Base-by-base conservation (phyloP, 2,888 invertebrate genomes). In the Rhingia campestris region DNA sequence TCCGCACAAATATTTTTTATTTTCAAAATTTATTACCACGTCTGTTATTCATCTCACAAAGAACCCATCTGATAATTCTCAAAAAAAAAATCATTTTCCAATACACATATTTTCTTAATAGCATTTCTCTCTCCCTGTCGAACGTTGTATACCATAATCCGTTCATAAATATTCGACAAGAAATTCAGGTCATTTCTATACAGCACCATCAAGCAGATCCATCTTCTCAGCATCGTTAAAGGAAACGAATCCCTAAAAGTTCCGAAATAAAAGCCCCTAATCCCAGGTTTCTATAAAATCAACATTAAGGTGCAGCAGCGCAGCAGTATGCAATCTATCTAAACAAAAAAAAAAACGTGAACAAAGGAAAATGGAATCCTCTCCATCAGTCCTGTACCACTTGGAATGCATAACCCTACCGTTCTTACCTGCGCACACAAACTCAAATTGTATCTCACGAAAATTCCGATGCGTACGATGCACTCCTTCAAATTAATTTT, bases 401-500 rank as follows among this genome's bases (percentile, higher is more conserved):
- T 63, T 51, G 59, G 53, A 53, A 72, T 66, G 37, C 59, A 72
- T 64, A 43, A 14, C 56, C 67, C 54, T 51, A 9, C 35, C 41
- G 32, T 35, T 35, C 35, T 47, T 2, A 22, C 9, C 5, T 1
- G 32, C 74, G 80, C 22, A n/a, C 12, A 9, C 39, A 30, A 9
- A 1, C 3, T 4, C 3, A n/a, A 1, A 51, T 39, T 66, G 14
- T 53, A 35, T 73, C 53, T 58, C 61, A 67, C 39, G 59, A 7
- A 61, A 67, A 80, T 80, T 80, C 80, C 73, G 37, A 43, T 35
- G 66, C 61, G 67, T 74, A 59, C 64, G 59, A 41, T 66, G 53
- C 53, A 45, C 72, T 72, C 66, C 66, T 79, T 73, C 14, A 61
- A 79, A 79, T 56, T 41, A 56, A 67, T 61, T 80, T 72, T 67